Evolutionary conservation across 2,797 vertebrate species (phyloP).

Genomic region (Phalloptychus januarius): DNA sequence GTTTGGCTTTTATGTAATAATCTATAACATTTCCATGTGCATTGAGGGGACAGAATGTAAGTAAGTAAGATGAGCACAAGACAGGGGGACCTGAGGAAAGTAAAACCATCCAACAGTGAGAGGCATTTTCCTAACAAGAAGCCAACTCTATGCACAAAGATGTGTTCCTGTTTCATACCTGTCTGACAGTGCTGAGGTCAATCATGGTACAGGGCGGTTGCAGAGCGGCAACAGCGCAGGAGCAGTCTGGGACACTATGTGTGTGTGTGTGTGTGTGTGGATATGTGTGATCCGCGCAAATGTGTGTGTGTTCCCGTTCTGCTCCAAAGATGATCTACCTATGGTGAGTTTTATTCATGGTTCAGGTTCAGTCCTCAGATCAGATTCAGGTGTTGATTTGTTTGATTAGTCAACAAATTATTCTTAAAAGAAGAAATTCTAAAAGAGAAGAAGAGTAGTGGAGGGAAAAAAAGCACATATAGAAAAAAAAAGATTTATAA

Average conservation of each 20-base stretch:
- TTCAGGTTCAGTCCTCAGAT: slow-evolving; percentile 70
- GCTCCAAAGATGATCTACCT: slow-evolving; percentile 66
- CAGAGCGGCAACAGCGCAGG: slow-evolving; percentile 41
- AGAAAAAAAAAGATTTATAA: slow-evolving; percentile 70
- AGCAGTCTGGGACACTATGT: slow-evolving; percentile 47
- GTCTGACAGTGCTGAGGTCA: slow-evolving; percentile 71
- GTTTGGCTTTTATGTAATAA: slow-evolving; percentile 74
- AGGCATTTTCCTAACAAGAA: slow-evolving; percentile 71
- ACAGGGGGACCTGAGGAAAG: slow-evolving; percentile 60
- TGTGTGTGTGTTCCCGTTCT: slow-evolving; percentile 42
- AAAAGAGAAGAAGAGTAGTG: slow-evolving; percentile 28
- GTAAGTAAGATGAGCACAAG: slow-evolving; percentile 75
- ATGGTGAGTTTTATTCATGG: slow-evolving; percentile 65
- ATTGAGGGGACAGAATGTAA: slow-evolving; percentile 51
- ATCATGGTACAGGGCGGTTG: slow-evolving; percentile 62
- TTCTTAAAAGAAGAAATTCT: slow-evolving; percentile 56
- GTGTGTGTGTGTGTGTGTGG: background rate
- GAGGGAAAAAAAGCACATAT: slow-evolving; percentile 76
- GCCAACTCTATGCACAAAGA: slow-evolving; percentile 86
- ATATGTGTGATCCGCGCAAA: slow-evolving; percentile 19
- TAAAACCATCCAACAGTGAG: slow-evolving; percentile 52
- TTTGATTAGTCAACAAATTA: slow-evolving; percentile 70
- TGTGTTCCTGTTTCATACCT: slow-evolving; percentile 73
- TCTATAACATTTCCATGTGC: slow-evolving; percentile 57
- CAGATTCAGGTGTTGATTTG: slow-evolving; percentile 72